These are phyloP conservation scores for Ectropis crepuscularia DNA, from an alignment of 2,888 invertebrate species.

Conservation along the genomic window DNA sequence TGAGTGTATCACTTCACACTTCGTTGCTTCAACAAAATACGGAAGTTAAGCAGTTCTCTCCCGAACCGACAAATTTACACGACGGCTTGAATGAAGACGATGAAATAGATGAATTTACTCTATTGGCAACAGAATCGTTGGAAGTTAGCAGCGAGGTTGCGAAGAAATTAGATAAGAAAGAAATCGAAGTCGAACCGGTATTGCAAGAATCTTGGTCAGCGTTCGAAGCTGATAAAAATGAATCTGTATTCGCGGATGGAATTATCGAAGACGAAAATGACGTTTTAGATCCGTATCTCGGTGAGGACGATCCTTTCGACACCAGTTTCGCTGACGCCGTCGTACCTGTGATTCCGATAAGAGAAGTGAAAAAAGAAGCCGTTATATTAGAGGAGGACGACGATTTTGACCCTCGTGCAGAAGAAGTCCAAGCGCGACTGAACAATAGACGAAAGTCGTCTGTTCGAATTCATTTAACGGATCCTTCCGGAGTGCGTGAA, in stretches of 20 bases:
- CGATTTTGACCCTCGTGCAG: constrained; percentile 87
- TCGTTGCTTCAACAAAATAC: constrained; percentile 76
- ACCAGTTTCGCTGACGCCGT: constrained; percentile 93
- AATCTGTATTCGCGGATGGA: constrained; percentile 74
- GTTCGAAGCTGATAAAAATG: constrained; percentile 84
- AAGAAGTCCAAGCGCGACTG: constrained; percentile 75
- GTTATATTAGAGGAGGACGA: constrained; percentile 78
- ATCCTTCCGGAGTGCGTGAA: constrained; percentile 86
- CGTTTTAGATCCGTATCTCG: constrained; percentile 76
- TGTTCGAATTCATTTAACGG: constrained; percentile 86
- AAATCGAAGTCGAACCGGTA: constrained; percentile 73
- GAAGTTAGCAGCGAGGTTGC: constrained; percentile 82
- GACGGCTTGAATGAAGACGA: constrained; percentile 76
- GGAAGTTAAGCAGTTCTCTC: background rate
- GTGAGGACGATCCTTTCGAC: constrained; percentile 92
- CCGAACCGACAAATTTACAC: constrained; percentile 1
- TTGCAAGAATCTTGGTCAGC: constrained; percentile 87
- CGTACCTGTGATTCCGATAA: constrained; percentile 78
- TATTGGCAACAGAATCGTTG: constrained; percentile 91
- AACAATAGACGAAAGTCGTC: constrained; percentile 80
- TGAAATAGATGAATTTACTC: constrained; percentile 91
- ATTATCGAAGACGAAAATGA: constrained; percentile 79
- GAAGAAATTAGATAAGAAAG: constrained; percentile 67
- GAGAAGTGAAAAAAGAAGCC: constrained; percentile 73
- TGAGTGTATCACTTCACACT: constrained; percentile 87